Percentiles rank a stretch among this genome's conserved stretches.
These are phyloP conservation scores for Malurus alboscapulatus DNA, from an alignment of 2,113 vertebrate species.

Conservation along the genomic window DNA sequence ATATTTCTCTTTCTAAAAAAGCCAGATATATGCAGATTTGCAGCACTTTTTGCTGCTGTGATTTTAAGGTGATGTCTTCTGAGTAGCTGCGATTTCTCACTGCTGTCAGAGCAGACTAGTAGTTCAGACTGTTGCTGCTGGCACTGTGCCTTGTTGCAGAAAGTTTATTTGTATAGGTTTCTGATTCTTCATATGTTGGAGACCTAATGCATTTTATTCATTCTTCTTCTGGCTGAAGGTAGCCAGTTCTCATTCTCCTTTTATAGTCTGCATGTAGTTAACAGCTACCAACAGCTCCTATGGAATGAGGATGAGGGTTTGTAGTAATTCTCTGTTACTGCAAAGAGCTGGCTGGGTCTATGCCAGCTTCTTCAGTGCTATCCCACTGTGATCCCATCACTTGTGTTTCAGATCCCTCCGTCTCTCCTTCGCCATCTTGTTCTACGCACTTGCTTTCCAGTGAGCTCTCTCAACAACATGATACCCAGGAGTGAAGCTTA, in stretches of 20 bases:
- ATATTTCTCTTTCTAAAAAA: slow-evolving; percentile 17
- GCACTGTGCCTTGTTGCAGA: slow-evolving; percentile 37
- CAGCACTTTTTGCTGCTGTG: background rate
- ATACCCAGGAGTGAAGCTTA: background rate
- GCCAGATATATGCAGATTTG: background rate
- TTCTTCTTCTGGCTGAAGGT: slow-evolving; percentile 54
- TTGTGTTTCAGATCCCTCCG: background rate
- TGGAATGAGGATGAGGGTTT: slow-evolving; percentile 48
- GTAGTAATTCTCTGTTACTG: slow-evolving; percentile 28
- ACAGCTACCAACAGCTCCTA: slow-evolving; percentile 40
- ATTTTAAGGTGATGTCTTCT: slow-evolving; percentile 45
- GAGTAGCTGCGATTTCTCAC: slow-evolving; percentile 38
- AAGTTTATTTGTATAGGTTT: slow-evolving; percentile 63
- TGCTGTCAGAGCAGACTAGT: slow-evolving; percentile 16
- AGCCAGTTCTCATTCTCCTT: slow-evolving; percentile 42
- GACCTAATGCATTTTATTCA: slow-evolving; percentile 58
- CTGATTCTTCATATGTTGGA: slow-evolving; percentile 29
- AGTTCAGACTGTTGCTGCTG: slow-evolving; percentile 45
- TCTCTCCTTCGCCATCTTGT: background rate
- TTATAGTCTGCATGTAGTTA: slow-evolving; percentile 47
- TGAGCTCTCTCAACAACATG: background rate
- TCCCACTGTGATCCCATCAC: slow-evolving; percentile 33
- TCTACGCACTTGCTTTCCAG: slow-evolving; percentile 26
- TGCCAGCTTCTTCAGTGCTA: slow-evolving; percentile 42
- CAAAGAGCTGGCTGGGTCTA: background rate